A percentile compares a stretch with the other conserved stretches of the same genome.
Conservation (phyloP, 2,113 vertebrate genomes). For the Sitta europaea region DNA sequence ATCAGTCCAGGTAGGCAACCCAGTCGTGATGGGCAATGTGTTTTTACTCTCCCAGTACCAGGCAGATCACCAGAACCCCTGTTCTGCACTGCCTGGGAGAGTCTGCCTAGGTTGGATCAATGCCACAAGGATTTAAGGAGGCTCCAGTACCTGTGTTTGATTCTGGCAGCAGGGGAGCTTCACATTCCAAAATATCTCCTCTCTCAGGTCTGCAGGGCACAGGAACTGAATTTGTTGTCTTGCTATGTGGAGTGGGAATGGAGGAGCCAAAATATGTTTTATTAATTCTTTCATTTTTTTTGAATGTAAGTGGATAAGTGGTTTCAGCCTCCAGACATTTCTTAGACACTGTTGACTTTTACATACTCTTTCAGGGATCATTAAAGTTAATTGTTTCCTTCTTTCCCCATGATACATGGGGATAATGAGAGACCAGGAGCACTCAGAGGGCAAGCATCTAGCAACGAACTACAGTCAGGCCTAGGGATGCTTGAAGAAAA, state of each 20-base stretch:
- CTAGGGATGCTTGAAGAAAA: not conserved
- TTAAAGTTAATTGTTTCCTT: not conserved
- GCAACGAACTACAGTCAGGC: not conserved
- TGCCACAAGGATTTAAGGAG: not conserved
- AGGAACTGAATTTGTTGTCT: not conserved
- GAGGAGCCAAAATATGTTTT: not conserved
- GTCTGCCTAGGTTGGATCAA: not conserved
- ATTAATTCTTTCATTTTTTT: not conserved
- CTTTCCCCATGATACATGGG: not conserved
- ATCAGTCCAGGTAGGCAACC: not conserved
- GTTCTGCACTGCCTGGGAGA: not conserved
- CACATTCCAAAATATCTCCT: not conserved
- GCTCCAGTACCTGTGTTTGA: not conserved
- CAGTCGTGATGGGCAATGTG: not conserved
- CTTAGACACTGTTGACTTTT: not conserved
- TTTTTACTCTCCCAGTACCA: not conserved
- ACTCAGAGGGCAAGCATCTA: not conserved
- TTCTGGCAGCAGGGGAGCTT: not conserved
- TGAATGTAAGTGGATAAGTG: not conserved
- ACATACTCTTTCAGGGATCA: not conserved
- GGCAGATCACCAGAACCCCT: fast-evolving
- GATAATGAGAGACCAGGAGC: not conserved
- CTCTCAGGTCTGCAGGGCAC: not conserved
- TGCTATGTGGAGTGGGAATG: not conserved
- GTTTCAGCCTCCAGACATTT: slow-evolving; percentile 6